Evolutionary conservation across 2,113 vertebrate genomes (phyloP).

Genomic region (Probosciger aterrimus): DNA sequence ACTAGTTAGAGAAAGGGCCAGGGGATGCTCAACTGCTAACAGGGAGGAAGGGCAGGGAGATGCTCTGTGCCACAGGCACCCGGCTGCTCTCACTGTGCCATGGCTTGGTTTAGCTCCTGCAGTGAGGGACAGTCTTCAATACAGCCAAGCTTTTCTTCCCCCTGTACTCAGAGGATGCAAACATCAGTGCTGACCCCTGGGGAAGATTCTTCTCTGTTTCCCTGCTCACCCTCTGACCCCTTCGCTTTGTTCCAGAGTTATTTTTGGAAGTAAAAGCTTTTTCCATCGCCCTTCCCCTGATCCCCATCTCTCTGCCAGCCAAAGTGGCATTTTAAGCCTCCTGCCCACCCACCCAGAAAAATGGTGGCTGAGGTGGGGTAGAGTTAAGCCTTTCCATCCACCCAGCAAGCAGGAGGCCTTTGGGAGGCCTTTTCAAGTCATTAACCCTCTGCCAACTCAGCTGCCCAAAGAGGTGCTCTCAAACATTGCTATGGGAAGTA

Average conservation of each 20-base stretch:
- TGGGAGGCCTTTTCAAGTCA: background rate
- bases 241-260: conserved; percentile 30
- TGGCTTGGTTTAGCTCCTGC: background rate
- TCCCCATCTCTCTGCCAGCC: conserved; percentile 24
- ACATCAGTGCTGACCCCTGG: background rate
- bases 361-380: conserved; percentile 19
- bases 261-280: conserved; percentile 68
- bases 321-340: conserved; percentile 64
- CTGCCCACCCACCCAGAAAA: conserved; percentile 62
- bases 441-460: conserved; percentile 1
- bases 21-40: accelerated
- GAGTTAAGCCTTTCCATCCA: conserved; percentile 42
- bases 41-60: background rate
- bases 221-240: background rate
- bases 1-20: background rate
- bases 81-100: accelerated
- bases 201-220: background rate
- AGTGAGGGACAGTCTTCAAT: background rate
- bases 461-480: background rate
- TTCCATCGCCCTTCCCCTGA: background rate
- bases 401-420: background rate
- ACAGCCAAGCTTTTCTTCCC: background rate
- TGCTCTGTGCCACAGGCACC: background rate
- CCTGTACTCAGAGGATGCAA: background rate
- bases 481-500: background rate